Evolutionary conservation across 2,113 vertebrate genomes (phyloP), one percentile per base, ranked within the genome.

Genomic region (Prochilodus magdalenae): DNA sequence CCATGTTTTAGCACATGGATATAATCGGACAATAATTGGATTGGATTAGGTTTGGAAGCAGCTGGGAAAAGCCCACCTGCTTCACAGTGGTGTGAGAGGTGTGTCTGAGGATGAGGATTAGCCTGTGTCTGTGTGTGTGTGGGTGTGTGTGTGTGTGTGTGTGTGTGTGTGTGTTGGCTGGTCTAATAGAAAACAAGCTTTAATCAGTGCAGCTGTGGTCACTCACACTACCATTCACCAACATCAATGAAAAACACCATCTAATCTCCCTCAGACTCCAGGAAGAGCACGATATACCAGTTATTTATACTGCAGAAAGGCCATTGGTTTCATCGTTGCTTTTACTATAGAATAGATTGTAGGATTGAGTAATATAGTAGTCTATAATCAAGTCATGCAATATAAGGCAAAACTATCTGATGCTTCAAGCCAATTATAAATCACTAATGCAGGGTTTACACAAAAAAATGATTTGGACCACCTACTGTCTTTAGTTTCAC

Each of bases 11-110:
- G 44, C 70, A 80, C 27, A 29, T 33, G 62, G 47, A n/a, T 69
- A 22, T 80, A 83, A 86, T 86, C 77, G 76, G 69, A 73, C 74
- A 44, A 49, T 85, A 85, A 85, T 72, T 82, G 57, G 12, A 60
- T 60, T 60, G 57, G 57, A 60, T 60, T 60, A 24, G 57, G 4
- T 60, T 60, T 60, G 57, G 24, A 18, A 60, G 11, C 57, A 60
- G 57, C 57, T 60, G 57, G 57, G 57, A 60, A 60, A 60, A 60
- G 57, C 71, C 47, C 26, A 29, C 71, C 71, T 73, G 49, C 71
- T 53, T 73, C 27, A 49, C 20, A 20, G 33, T 3, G 13, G 36
- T 14, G 1, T 16, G 24, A 73, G 71, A 7, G 47, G 2, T 73
- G 79, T 67, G 49, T 11, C 20, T 0, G 65, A 57, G 63, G 33